phyloP scores from a whole-genome alignment of 2,113 vertebrate species.

The Etia nguti region DNA sequence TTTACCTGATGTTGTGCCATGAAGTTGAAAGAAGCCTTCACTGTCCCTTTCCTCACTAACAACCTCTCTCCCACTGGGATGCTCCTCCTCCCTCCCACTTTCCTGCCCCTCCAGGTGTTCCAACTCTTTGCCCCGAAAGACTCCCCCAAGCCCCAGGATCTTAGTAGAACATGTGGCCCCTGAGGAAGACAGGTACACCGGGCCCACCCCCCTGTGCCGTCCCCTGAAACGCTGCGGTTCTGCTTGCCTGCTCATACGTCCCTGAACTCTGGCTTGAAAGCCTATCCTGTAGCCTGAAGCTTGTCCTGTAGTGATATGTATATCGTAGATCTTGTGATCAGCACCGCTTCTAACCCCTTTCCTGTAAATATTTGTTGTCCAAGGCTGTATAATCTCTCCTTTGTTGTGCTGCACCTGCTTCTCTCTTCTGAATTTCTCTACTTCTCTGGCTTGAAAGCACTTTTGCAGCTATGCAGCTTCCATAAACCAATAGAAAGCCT shows the following conservation, averaged over 20 bases:
- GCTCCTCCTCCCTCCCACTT: conserved; percentile 13
- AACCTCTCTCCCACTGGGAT: conserved; percentile 24
- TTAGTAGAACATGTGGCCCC: conserved; percentile 92
- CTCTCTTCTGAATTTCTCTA: background rate
- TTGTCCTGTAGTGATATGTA: background rate
- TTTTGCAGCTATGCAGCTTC: background rate
- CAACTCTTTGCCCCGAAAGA: conserved; percentile 89
- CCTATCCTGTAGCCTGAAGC: background rate
- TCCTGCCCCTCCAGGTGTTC: conserved; percentile 70
- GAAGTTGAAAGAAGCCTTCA: background rate
- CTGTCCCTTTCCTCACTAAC: conserved; percentile 13
- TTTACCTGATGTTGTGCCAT: background rate
- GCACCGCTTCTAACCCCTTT: background rate
- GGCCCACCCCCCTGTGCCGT: conserved; percentile 57
- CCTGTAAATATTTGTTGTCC: conserved; percentile 18
- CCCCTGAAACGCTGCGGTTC: background rate
- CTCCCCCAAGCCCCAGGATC: conserved; percentile 91
- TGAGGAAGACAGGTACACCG: conserved; percentile 89
- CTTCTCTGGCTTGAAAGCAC: conserved; percentile 4
- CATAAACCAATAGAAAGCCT: background rate
- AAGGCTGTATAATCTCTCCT: background rate
- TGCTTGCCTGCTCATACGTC: conserved; percentile 19
- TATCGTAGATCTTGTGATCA: background rate
- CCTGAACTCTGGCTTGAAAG: background rate
- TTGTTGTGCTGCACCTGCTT: conserved; percentile 25